These are phyloP conservation scores for Tineola bisselliella DNA, from an alignment of 2,888 invertebrate genomes.

Conservation along the genomic window DNA sequence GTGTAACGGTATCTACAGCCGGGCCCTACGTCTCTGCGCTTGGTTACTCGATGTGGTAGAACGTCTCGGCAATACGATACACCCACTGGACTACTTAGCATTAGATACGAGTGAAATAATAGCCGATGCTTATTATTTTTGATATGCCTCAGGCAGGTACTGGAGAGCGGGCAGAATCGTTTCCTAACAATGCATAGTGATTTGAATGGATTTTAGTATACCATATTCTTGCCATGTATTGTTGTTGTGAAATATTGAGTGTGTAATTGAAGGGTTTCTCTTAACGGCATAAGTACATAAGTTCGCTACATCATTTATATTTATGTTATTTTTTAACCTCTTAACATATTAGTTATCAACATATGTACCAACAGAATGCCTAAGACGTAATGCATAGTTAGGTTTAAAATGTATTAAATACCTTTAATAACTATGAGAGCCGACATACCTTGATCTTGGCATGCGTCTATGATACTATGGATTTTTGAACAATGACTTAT, in stretches of 20 bases:
- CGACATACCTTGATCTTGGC: conserved; percentile 50
- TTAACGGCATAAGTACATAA: no score
- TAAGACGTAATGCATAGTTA: background rate
- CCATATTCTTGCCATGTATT: background rate
- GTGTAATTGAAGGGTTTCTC: background rate
- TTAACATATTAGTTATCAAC: no score
- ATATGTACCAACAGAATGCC: no score
- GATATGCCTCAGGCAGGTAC: conserved; percentile 1
- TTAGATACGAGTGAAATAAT: conserved; percentile 3
- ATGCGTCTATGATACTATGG: conserved; percentile 2
- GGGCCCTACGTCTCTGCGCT: background rate
- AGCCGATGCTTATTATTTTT: background rate
- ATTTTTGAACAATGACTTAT: background rate
- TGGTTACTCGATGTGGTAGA: conserved; percentile 22
- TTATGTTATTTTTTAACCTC: no score
- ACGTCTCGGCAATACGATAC: conserved; percentile 55
- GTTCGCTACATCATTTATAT: no score
- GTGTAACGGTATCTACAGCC: background rate
- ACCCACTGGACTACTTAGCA: conserved; percentile 18
- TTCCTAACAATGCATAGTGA: background rate
- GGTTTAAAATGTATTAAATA: background rate
- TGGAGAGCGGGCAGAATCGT: background rate
- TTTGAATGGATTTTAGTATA: conserved; percentile 3
- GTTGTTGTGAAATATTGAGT: background rate
- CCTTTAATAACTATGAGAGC: conserved; percentile 26